Conservation (phyloP, 2,797 vertebrate genomes). For the Dendrocincla tyrannina region DNA sequence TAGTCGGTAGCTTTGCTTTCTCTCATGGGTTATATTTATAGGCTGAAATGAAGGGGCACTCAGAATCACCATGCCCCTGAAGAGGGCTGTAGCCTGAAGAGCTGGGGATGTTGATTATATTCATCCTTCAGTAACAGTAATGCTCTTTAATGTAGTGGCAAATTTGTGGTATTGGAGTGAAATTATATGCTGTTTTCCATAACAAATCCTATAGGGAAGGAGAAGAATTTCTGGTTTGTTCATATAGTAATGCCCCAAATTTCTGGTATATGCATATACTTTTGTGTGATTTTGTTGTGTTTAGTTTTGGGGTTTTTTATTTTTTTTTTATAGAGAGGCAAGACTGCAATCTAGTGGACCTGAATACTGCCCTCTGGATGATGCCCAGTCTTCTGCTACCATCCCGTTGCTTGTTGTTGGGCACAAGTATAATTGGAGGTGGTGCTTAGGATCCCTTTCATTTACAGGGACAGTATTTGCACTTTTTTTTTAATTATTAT, state of each 20-base stretch:
- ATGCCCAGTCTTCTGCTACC: neutral
- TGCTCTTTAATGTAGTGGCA: constrained; percentile 22
- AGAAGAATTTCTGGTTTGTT: constrained; percentile 49
- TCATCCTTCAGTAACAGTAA: constrained; percentile 42
- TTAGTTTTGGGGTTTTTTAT: neutral
- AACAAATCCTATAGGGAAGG: constrained; percentile 58
- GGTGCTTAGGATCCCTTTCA: neutral
- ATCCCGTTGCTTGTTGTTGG: neutral
- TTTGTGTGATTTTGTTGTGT: neutral
- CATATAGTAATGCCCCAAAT: neutral
- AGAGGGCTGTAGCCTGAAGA: constrained; percentile 10
- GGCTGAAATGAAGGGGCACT: constrained; percentile 24
- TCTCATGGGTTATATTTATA: constrained; percentile 17
- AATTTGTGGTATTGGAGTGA: constrained; percentile 34
- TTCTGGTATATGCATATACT: neutral
- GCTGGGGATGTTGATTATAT: neutral
- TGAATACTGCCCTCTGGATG: neutral
- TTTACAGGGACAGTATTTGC: neutral
- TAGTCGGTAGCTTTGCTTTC: constrained; percentile 8
- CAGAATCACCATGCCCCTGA: neutral
- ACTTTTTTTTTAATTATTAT: neutral
- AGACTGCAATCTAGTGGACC: neutral
- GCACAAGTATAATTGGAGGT: neutral
- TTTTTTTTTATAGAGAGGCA: neutral
- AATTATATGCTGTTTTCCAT: constrained; percentile 60